A percentile compares a stretch with the other conserved stretches of the same genome.
These are phyloP conservation scores for Neria commutata DNA, from an alignment of 2,888 invertebrate species.

Conservation along the genomic window DNA sequence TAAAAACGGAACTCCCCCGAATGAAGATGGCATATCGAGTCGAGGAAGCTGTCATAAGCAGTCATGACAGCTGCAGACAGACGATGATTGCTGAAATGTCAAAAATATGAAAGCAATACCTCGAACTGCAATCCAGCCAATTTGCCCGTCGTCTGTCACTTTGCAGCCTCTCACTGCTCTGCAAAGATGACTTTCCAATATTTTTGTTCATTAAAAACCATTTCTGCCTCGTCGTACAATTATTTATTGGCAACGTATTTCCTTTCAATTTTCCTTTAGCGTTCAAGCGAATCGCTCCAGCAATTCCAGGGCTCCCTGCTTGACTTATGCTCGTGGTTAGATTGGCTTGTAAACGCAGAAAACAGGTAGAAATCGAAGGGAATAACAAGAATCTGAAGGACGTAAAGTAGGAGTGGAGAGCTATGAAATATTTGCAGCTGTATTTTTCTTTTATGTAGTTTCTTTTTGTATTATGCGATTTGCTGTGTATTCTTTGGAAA, in stretches of 20 bases:
- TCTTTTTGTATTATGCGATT: no score
- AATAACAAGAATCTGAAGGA: background rate
- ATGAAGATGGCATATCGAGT: background rate
- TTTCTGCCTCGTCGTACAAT: conserved; percentile 10
- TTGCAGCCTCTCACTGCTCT: background rate
- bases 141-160: background rate
- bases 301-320: background rate
- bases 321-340: background rate
- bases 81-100: background rate
- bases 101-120: background rate
- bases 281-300: background rate
- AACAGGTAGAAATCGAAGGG: conserved; percentile 5
- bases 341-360: conserved; percentile 1
- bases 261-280: conserved; percentile 10
- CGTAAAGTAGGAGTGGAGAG: no score
- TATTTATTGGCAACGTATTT: conserved; percentile 11
- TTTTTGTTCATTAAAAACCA: conserved; percentile 19
- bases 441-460: conserved; percentile 1
- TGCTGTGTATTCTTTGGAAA: no score
- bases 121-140: background rate
- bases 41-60: background rate
- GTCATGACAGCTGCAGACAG: background rate
- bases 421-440: background rate
- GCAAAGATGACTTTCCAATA: no score
- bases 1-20: no score